Evolutionary conservation across 92 coral and sea anemone species (phyloP), one percentile per base, ranked within the genome.

Genomic region (Porites rus): DNA sequence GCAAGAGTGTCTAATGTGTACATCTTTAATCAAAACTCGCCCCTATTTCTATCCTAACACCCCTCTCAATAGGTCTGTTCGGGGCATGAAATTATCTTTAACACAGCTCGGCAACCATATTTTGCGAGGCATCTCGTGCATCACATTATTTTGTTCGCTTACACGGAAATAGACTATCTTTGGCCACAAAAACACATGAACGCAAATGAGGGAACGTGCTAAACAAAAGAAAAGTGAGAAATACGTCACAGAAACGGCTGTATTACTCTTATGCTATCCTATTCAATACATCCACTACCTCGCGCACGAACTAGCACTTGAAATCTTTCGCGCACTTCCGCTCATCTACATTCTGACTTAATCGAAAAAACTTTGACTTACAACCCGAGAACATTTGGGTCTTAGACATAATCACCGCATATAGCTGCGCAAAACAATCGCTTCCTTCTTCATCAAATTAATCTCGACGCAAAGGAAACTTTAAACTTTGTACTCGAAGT

Each of bases 161-260:
- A 54, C 17, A 28, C 25, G 76, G 76, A 58, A 72, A 69, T 69
- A 76, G 85, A 69, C 56, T 83, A 25, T 70, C 51, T 8, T 38
- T 21, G 46, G 46, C 17, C 24, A 17, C 25, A 46, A 61, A 20
- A n/a, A 38, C 13, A 61, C 25, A 73, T 56, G 63, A 83, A 31
- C 1, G 8, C 18, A 83, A 72, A 19, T 72, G 4, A 24, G 38
- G 6, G 3, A 38, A 71, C 2, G 19, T 20, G 13, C 79, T 17
- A 72, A 73, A 83, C 79, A 83, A 72, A 73, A 16, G 79, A 83
- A 38, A 83, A 83, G 52, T 14, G 72, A 59, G 51, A 13, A 2
- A 16, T 51, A 72, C 79, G 87, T 72, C 79, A 83, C 64, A 20
- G 61, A 56, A 68, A 61, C 61, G 61, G 13, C 16, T 56, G 16